phyloP scores from a whole-genome alignment of 2,888 invertebrate species.

The Phorcus lineatus region DNA sequence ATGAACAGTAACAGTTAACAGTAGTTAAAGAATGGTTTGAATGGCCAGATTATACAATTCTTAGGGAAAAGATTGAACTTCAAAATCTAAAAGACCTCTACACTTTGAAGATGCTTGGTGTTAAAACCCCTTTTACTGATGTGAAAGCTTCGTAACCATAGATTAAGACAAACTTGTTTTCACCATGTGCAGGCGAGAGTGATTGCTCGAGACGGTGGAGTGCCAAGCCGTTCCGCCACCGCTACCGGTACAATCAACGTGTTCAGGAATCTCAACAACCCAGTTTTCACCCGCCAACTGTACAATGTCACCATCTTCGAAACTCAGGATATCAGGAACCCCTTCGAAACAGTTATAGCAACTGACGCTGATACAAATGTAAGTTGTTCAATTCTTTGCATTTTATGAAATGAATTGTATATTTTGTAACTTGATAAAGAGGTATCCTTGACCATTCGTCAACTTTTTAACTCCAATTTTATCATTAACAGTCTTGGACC shows the following conservation, averaged over 20 bases:
- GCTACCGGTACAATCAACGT: constrained; percentile 57
- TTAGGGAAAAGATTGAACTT: too few relatives aligned
- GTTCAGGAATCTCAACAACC: constrained; percentile 59
- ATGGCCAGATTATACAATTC: too few relatives aligned
- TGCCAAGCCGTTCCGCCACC: constrained; percentile 54
- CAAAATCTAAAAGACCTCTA: too few relatives aligned
- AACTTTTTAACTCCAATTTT: too few relatives aligned
- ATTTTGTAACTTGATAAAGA: too few relatives aligned
- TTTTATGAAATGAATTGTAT: not conserved
- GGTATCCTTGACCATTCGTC: too few relatives aligned
- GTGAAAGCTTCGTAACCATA: too few relatives aligned
- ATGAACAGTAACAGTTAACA: too few relatives aligned
- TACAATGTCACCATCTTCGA: constrained; percentile 46
- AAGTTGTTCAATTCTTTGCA: constrained; percentile 23
- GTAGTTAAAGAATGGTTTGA: too few relatives aligned
- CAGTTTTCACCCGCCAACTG: constrained; percentile 43
- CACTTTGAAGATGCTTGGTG: too few relatives aligned
- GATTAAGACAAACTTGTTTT: not conserved
- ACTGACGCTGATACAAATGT: constrained; percentile 55
- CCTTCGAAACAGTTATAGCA: constrained; percentile 48
- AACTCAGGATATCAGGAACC: constrained; percentile 33
- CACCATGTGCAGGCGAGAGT: constrained; percentile 54
- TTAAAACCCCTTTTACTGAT: too few relatives aligned
- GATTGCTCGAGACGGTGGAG: constrained; percentile 66
- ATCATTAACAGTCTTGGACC: too few relatives aligned